These are phyloP conservation scores for Zele albiditarsus DNA, from an alignment of 2,888 invertebrate genomes.

Conservation along the genomic window DNA sequence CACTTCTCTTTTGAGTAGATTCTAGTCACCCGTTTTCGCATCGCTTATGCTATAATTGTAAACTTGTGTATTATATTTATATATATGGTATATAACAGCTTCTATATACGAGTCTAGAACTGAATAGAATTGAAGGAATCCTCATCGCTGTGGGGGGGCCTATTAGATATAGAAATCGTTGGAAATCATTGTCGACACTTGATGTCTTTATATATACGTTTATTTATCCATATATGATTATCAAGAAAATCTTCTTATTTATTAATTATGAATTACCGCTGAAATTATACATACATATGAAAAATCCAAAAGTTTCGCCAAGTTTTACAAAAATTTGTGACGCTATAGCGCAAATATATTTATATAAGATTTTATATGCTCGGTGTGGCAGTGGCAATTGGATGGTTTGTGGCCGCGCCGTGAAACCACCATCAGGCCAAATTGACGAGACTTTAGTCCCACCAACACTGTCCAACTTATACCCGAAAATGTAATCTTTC, in stretches of 20 bases:
- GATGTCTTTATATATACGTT: neutral
- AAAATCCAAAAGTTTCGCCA: too few relatives aligned
- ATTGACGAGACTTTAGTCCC: neutral
- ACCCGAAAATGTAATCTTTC: neutral
- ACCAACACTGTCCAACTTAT: neutral
- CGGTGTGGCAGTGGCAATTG: neutral
- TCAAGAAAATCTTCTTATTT: too few relatives aligned
- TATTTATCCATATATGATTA: neutral
- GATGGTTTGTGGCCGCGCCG: neutral
- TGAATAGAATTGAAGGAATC: neutral
- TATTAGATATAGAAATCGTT: constrained; percentile 16
- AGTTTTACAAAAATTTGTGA: too few relatives aligned
- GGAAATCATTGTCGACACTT: neutral
- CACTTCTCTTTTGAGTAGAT: neutral
- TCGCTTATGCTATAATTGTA: constrained; percentile 3
- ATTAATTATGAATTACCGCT: too few relatives aligned
- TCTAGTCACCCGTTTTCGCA: neutral
- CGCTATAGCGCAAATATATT: too few relatives aligned
- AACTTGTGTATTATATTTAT: constrained; percentile 1
- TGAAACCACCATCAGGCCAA: neutral
- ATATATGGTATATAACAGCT: neutral
- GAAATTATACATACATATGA: too few relatives aligned
- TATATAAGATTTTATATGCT: neutral
- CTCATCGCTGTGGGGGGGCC: neutral
- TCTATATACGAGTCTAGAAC: neutral